Evolutionary conservation across 2,888 invertebrate species (phyloP).

Genomic region (Amiota mariae): DNA sequence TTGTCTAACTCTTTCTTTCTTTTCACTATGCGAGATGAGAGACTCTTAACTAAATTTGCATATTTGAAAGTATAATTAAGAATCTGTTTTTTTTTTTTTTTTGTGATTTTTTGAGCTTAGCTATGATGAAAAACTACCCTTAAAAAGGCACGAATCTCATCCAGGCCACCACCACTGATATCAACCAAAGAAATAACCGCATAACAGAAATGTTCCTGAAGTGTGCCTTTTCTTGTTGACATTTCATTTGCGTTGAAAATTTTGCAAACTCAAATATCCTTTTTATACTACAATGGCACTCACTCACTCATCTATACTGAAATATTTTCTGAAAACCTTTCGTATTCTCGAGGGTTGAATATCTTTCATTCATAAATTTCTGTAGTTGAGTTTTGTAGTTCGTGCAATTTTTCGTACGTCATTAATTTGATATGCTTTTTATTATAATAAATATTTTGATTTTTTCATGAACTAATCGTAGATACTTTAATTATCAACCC

Average conservation of each 20-base stretch:
- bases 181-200: background rate
- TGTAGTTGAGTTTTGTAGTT: background rate
- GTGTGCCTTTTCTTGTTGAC: slow-evolving; percentile 13
- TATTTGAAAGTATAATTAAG: slow-evolving; percentile 17
- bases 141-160: background rate
- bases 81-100: no score
- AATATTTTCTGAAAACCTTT: background rate
- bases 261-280: background rate
- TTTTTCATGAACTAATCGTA: background rate
- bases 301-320: background rate
- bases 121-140: background rate
- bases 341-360: background rate
- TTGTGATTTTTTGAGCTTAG: slow-evolving; percentile 4
- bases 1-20: background rate
- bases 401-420: slow-evolving; percentile 5
- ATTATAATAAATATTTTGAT: slow-evolving; percentile 18
- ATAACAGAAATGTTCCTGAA: background rate
- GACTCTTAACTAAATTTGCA: slow-evolving; percentile 4
- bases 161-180: background rate
- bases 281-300: background rate
- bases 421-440: slow-evolving; percentile 15
- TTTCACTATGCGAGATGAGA: background rate
- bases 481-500: background rate
- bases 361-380: no score
- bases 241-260: slow-evolving; percentile 18